Percentiles rank a stretch among this genome's conserved stretches.
phyloP scores from a whole-genome alignment of 2,113 vertebrate genomes.

The Lonchura striata region DNA sequence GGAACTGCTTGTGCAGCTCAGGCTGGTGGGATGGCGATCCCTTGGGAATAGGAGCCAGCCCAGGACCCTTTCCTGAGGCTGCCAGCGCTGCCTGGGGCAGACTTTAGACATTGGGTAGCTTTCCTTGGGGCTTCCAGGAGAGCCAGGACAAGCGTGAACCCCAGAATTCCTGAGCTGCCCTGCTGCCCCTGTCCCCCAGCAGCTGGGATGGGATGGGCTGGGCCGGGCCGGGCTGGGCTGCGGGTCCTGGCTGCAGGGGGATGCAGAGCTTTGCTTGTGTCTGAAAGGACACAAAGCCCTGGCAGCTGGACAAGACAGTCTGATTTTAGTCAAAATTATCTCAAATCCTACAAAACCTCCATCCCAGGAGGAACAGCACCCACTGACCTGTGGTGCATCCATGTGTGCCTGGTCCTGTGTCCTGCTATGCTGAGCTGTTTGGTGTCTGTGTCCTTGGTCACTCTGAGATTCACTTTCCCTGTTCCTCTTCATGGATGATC shows the following conservation, averaged over 20 bases:
- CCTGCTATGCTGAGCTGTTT: not conserved
- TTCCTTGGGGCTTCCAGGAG: not conserved
- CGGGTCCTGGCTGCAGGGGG: not conserved
- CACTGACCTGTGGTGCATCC: fast-evolving
- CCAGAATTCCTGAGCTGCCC: not conserved
- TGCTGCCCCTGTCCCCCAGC: not conserved
- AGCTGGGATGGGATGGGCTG: no score
- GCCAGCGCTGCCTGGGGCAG: not conserved
- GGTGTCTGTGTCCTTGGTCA: not conserved
- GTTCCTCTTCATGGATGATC: not conserved
- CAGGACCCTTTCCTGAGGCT: not conserved
- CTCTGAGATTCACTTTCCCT: not conserved
- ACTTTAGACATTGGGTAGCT: not conserved
- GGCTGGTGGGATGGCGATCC: not conserved
- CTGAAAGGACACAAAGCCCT: not conserved
- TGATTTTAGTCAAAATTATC: not conserved
- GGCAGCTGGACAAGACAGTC: not conserved
- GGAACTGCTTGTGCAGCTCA: not conserved
- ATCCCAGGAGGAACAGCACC: not conserved
- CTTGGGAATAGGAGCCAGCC: not conserved
- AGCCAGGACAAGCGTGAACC: not conserved
- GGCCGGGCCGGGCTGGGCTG: not conserved
- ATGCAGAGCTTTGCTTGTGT: not conserved
- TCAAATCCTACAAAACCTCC: not conserved
- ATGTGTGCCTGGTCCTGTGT: not conserved